A percentile compares a stretch with the other conserved stretches of the same genome.
These are phyloP conservation scores for Leptothorax acervorum DNA, from an alignment of 2,888 invertebrate genomes.

Conservation along the genomic window DNA sequence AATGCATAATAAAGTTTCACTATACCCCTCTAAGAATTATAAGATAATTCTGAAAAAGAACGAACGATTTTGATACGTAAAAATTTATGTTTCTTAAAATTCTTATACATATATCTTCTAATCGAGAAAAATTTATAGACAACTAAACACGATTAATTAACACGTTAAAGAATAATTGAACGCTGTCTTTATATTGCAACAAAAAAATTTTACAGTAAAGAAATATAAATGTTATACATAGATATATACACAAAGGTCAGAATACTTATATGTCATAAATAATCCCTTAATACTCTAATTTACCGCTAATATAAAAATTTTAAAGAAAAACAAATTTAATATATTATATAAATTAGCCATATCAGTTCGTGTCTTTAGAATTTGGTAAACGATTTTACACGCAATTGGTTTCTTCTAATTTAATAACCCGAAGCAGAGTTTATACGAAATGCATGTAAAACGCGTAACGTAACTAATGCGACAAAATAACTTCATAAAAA, in stretches of 20 bases:
- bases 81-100: background rate
- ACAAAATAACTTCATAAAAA: background rate
- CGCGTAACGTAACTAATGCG: background rate
- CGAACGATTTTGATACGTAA: background rate
- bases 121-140: background rate
- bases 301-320: constrained; percentile 1
- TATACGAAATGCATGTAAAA: background rate
- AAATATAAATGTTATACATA: background rate
- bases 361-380: background rate
- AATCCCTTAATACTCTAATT: background rate
- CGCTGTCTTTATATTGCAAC: background rate
- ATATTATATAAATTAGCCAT: background rate
- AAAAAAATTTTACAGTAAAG: constrained; percentile 5
- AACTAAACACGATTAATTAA: background rate
- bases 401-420: background rate
- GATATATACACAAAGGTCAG: background rate
- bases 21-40: background rate
- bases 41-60: background rate
- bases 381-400: background rate
- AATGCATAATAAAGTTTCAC: background rate
- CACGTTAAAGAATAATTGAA: background rate
- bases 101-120: background rate
- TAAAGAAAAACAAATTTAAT: background rate
- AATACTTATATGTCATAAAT: background rate
- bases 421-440: background rate